Conservation (phyloP, 2,888 invertebrate species). For the Patella caerulea region DNA sequence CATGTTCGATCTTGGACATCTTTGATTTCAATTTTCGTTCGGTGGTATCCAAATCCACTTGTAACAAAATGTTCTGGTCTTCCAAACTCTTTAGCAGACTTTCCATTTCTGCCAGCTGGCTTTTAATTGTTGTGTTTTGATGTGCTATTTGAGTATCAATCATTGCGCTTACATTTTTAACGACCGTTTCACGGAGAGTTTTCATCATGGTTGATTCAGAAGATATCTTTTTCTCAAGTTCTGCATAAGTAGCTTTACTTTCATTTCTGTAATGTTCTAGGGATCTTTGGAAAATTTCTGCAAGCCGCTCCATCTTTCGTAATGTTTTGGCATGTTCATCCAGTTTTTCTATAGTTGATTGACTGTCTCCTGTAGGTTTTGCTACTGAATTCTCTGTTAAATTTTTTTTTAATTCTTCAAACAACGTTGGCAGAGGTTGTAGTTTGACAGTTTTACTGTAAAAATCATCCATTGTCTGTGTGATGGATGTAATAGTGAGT, state of each 20-base stretch:
- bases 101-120: not conserved
- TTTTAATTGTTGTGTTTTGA: constrained; percentile 27
- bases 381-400: constrained; percentile 12
- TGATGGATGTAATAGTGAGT: constrained; percentile 31
- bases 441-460: constrained; percentile 23
- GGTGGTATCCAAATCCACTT: constrained; percentile 31
- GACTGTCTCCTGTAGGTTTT: not conserved
- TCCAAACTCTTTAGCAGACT: constrained; percentile 15
- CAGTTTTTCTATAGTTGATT: constrained; percentile 14
- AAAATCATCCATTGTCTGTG: constrained; percentile 29
- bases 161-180: constrained; percentile 33
- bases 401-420: constrained; percentile 38
- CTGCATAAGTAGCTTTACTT: constrained; percentile 33
- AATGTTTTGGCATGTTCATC: constrained; percentile 35
- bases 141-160: constrained; percentile 13
- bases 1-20: constrained; percentile 24
- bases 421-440: constrained; percentile 23
- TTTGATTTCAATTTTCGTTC: constrained; percentile 33
- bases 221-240: constrained; percentile 26
- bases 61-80: constrained; percentile 19
- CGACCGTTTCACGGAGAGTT: constrained; percentile 22
- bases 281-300: constrained; percentile 40
- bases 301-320: constrained; percentile 35
- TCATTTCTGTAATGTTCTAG: constrained; percentile 49
- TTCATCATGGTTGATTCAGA: constrained; percentile 25